These are phyloP conservation scores for Hydrolagus colliei DNA, from an alignment of 2,797 vertebrate genomes.

Conservation along the genomic window DNA sequence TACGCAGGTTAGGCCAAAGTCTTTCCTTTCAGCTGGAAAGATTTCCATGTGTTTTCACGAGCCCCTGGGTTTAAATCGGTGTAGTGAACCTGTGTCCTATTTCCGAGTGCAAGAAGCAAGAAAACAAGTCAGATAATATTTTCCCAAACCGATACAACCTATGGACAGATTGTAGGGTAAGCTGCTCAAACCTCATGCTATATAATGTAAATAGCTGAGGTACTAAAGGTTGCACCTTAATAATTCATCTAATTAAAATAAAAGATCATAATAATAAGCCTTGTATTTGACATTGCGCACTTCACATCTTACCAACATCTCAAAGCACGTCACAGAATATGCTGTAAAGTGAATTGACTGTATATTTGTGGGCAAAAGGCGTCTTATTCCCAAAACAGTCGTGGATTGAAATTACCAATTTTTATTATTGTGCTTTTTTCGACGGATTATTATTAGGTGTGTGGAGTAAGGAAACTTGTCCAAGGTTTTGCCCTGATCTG, in stretches of 20 bases:
- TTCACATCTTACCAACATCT: too few relatives aligned
- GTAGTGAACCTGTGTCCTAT: neutral
- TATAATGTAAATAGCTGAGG: conserved; percentile 13
- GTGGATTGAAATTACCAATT: too few relatives aligned
- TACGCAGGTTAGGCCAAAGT: neutral
- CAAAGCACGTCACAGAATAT: too few relatives aligned
- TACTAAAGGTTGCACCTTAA: neutral
- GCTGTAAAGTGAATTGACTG: too few relatives aligned
- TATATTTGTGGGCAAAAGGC: too few relatives aligned
- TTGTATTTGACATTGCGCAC: too few relatives aligned
- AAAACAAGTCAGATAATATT: neutral
- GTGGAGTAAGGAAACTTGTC: too few relatives aligned
- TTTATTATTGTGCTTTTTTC: too few relatives aligned
- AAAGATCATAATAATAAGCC: neutral
- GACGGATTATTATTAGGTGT: too few relatives aligned
- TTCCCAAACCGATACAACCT: neutral
- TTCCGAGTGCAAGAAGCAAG: neutral
- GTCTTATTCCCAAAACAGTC: too few relatives aligned
- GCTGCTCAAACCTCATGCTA: neutral
- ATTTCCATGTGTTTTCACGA: neutral
- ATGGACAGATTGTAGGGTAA: neutral
- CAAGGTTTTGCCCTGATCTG: too few relatives aligned
- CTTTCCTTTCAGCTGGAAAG: conserved; percentile 13
- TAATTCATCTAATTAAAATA: neutral
- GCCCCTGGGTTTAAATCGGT: neutral